These are phyloP conservation scores for Drosophila barbarae DNA, from an alignment of 2,888 invertebrate species.

Conservation along the genomic window DNA sequence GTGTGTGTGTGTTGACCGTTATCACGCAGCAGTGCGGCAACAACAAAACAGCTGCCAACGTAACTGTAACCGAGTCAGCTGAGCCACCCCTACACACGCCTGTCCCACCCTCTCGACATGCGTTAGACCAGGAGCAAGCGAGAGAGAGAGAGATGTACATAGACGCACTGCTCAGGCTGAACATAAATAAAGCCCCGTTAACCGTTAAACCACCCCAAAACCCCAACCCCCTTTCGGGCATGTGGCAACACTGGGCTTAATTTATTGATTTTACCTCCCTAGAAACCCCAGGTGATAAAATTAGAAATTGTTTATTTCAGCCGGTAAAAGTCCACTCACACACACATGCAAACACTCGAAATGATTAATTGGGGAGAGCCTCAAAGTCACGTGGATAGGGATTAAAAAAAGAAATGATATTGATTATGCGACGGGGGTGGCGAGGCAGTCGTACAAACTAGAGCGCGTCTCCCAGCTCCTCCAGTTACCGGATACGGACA, in stretches of 20 bases:
- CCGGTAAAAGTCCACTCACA: slow-evolving; percentile 42
- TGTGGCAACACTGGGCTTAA: slow-evolving; percentile 65
- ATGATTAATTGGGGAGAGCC: slow-evolving; percentile 52
- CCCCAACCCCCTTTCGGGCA: slow-evolving; percentile 35
- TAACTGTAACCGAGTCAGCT: slow-evolving; percentile 55
- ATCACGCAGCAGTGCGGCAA: slow-evolving; percentile 48
- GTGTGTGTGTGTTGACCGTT: slow-evolving; percentile 48
- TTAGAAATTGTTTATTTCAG: slow-evolving; percentile 53
- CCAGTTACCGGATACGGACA: slow-evolving; percentile 21
- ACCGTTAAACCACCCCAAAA: slow-evolving; percentile 36
- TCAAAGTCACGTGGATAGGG: slow-evolving; percentile 50
- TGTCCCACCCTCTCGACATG: slow-evolving; percentile 3
- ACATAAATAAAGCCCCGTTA: slow-evolving; percentile 32
- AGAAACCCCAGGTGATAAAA: slow-evolving; percentile 54
- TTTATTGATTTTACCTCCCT: slow-evolving; percentile 63
- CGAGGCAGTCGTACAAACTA: slow-evolving; percentile 7
- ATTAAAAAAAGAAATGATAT: slow-evolving; percentile 41
- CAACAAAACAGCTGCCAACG: slow-evolving; percentile 62
- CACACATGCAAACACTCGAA: slow-evolving; percentile 18
- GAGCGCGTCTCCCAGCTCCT: slow-evolving; percentile 17
- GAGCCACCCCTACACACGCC: slow-evolving; percentile 49
- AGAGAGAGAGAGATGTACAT: slow-evolving; percentile 16
- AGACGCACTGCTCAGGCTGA: slow-evolving; percentile 25
- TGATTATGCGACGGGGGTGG: slow-evolving; percentile 26
- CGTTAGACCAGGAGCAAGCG: slow-evolving; percentile 16